phyloP scores from a whole-genome alignment of 1,140 invertebrate genomes.

The Proctacanthus coquilletti region DNA sequence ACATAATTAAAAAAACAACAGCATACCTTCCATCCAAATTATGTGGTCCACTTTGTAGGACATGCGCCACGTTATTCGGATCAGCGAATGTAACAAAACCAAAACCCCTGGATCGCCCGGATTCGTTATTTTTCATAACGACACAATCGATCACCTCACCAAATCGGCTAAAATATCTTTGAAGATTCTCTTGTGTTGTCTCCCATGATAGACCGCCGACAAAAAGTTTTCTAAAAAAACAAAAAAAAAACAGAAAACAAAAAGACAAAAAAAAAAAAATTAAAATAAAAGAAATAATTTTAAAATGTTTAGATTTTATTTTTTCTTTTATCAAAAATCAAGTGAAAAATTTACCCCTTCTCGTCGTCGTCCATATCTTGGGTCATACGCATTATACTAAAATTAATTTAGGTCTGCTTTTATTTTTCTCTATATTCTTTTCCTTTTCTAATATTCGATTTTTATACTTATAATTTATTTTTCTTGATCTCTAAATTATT shows the following conservation, averaged over 20 bases:
- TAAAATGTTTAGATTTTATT: too few species aligned
- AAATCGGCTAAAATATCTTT: slow-evolving; percentile 79
- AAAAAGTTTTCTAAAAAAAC: slow-evolving; percentile 59
- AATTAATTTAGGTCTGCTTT: too few species aligned
- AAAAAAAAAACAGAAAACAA: too few species aligned
- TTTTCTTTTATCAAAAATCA: slow-evolving; percentile 8
- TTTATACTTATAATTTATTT: too few species aligned
- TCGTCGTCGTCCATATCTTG: slow-evolving; percentile 40
- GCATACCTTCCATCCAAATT: slow-evolving; percentile 74
- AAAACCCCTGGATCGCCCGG: slow-evolving; percentile 82
- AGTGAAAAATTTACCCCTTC: slow-evolving; percentile 33
- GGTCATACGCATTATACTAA: slow-evolving; percentile 41
- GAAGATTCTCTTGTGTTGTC: slow-evolving; percentile 77
- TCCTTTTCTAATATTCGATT: too few species aligned
- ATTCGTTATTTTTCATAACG: slow-evolving; percentile 92
- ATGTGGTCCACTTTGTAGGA: slow-evolving; percentile 75
- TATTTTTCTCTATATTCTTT: too few species aligned
- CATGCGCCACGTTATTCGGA: slow-evolving; percentile 67
- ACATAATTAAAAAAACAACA: neutral
- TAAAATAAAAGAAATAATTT: slow-evolving; percentile 1
- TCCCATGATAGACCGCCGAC: slow-evolving; percentile 90
- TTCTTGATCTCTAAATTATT: too few species aligned
- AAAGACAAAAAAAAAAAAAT: too few species aligned
- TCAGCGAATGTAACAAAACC: slow-evolving; percentile 91
- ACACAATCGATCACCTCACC: slow-evolving; percentile 91